Base-by-base conservation (phyloP, 2,888 invertebrate genomes). In the Anorthoa munda region DNA sequence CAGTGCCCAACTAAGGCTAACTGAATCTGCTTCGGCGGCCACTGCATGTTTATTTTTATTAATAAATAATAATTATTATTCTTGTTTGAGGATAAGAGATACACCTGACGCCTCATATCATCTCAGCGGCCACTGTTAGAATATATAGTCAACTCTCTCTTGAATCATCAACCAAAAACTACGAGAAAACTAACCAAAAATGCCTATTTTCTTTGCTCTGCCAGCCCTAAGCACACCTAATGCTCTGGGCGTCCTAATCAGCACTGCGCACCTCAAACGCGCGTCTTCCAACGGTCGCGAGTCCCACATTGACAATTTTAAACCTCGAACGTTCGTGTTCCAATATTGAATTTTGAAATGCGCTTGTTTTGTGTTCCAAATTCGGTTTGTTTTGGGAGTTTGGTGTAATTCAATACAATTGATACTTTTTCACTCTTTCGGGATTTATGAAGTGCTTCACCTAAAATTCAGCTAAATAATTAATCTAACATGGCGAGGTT, bases 171-270 rank as follows among this genome's bases (percentile, higher is more conserved):
- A 21, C 2, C n/a, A 46, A 55, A 66, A 39, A 39, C 9, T 39
- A 9, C 39, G n/a, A 39, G 9, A 39, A 39, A 39, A 39, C 7
- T 17, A 31, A 56, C 9, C 0, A 0, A 45, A 59, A 9, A 39
- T 39, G 39, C 39, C 0, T 18, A 13, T 50, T 46, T 21, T 31
- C 4, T 31, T 23, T 9, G 21, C 4, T 21, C n/a, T 0, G 76
- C 1, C 81, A 81, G 4, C 81, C 81, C 84, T 81, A 63, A 53
- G 21, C 23, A n/a, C 46, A 67, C 67, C 81, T 75, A 81, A 81
- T 80, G 12, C 58, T 74, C 72, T 67, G 72, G 60, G 65, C 80
- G 74, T 61, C 61, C 79, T 84, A 74, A 82, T 75, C 86, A 76
- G 75, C 64, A 53, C 74, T 56, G 51, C 58, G 63, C 66, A 69